These are phyloP conservation scores for Leptopilina drosophilae DNA, from an alignment of 2,888 invertebrate species.

Conservation along the genomic window DNA sequence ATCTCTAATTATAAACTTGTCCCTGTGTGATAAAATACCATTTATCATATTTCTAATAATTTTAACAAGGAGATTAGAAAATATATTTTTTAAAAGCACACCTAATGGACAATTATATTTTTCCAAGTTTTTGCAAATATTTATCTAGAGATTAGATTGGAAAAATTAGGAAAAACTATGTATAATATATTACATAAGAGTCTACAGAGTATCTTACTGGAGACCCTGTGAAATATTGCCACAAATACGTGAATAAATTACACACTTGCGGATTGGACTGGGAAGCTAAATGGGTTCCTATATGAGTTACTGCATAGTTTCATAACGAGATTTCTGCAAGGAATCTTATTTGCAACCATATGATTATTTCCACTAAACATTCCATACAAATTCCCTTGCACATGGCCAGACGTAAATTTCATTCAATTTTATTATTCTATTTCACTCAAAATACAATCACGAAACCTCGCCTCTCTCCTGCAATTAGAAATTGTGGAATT, in stretches of 20 bases:
- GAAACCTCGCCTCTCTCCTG: too few relatives aligned
- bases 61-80: too few relatives aligned
- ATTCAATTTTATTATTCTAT: not conserved
- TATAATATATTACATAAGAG: not conserved
- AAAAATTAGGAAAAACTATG: not conserved
- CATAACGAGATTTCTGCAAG: slow-evolving; percentile 9
- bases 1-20: too few relatives aligned
- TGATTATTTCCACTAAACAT: slow-evolving; percentile 10
- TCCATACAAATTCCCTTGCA: not conserved
- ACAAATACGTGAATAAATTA: slow-evolving; percentile 8
- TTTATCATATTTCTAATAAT: too few relatives aligned
- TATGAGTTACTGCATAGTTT: slow-evolving; percentile 12
- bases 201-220: not conserved
- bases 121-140: not conserved
- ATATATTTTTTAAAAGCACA: too few relatives aligned
- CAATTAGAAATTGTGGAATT: too few relatives aligned
- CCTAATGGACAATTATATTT: too few relatives aligned
- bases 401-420: not conserved
- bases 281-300: slow-evolving; percentile 3
- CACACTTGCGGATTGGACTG: not conserved
- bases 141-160: not conserved
- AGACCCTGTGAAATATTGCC: not conserved
- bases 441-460: not conserved
- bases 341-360: slow-evolving; percentile 9
- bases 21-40: too few relatives aligned